These are phyloP conservation scores for Tyto alba DNA, from an alignment of 2,113 vertebrate genomes.

Conservation along the genomic window DNA sequence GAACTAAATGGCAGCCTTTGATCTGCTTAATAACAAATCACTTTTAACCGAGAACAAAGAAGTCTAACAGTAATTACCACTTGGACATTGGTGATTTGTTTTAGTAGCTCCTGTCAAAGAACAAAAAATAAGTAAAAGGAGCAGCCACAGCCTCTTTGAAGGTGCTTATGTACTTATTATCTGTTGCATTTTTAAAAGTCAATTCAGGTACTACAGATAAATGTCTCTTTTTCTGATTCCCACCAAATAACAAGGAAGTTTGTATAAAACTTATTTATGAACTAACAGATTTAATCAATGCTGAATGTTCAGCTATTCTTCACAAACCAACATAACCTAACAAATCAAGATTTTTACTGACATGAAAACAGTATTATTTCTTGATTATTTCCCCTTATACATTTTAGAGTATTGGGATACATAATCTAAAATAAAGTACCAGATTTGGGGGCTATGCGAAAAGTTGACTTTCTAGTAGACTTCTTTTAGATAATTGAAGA, in stretches of 20 bases:
- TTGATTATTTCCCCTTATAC: neutral
- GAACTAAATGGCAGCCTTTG: slow-evolving; percentile 29
- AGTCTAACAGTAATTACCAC: slow-evolving; percentile 7
- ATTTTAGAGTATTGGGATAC: neutral
- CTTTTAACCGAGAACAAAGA: slow-evolving; percentile 40
- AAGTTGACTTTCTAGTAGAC: neutral
- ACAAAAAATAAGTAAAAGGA: neutral
- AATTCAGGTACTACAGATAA: neutral
- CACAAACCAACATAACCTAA: neutral
- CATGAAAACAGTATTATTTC: neutral
- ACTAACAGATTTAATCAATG: neutral
- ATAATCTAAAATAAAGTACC: neutral
- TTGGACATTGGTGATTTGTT: slow-evolving; percentile 2
- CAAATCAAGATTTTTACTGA: neutral
- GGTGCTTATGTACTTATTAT: neutral
- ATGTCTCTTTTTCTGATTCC: neutral
- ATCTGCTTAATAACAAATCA: slow-evolving; percentile 44
- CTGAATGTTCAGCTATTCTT: neutral
- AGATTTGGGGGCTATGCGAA: neutral
- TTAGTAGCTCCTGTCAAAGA: neutral
- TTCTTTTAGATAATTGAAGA: neutral
- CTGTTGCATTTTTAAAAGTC: neutral
- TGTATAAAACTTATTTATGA: neutral
- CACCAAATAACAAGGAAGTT: neutral
- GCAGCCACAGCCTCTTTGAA: neutral